Base-by-base conservation (phyloP, 2,888 invertebrate genomes). In the Brachyopa scutellaris region DNA sequence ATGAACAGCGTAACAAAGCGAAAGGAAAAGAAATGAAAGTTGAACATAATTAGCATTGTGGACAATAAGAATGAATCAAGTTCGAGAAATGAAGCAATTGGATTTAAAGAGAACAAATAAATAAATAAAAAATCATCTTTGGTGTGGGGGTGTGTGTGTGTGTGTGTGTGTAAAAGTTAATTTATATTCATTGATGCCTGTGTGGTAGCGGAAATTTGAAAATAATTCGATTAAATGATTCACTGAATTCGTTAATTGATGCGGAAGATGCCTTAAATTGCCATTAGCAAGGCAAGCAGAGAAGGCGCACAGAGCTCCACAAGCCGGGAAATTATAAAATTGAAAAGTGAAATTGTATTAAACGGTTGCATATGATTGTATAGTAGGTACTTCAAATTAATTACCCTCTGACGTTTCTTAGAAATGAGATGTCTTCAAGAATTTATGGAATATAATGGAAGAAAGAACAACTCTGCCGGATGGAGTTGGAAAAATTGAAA, bases 161-260 rank as follows among this genome's bases (percentile, higher is more conserved):
- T 40, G 17, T 53, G 21, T 31, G 2, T 5, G 42, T 36, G 61
- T 31, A 21, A 53, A 72, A 33, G 70, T 61, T 17, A 53, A 61
- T 72, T 62, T 42, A 26, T 45, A 62, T 53, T 53, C 45, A 17
- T 36, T 62, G 62, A 73, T 55, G 73, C 21, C 21, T 62, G 19
- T 45, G 23, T 42, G 70, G 62, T 53, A 45, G 19, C 29, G 42
- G 40, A 61, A 61, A 51, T 72, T 72, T 72, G 40, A 61, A 61
- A 61, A 61, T 36, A 62, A 73, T 73, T 73, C 62, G 62, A 73
- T 73, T 73, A 73, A 64, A 53, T 62, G 45, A 62, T 55, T 64
- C 53, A 55, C 45, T 73, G 73, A 55, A 11, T 55, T 36, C 9
- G 55, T 55, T 73, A 55, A 73, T 62, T 64, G 72, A 53, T 21